Base-by-base conservation (phyloP, 2,888 invertebrate genomes). In the Chloromyia formosa region DNA sequence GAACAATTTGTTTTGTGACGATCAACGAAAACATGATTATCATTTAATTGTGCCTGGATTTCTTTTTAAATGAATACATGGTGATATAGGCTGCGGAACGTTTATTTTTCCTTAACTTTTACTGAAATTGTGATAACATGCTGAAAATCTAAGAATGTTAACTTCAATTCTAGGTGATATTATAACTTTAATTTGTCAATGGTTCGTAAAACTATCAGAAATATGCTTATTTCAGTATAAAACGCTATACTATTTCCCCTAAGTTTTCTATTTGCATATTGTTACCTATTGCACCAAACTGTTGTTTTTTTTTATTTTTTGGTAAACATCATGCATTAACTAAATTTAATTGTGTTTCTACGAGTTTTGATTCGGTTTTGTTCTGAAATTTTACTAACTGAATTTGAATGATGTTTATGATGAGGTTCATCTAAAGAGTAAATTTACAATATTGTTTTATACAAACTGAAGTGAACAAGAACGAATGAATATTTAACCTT, bases 241-340 rank as follows among this genome's bases (percentile, higher is more conserved):
- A 35, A 4, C 7, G 2, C 27, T 35, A 35, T 35, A 7, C 7
- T 4, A 35, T 35, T 35, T 7, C 27, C 7, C 27, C 27, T 35
- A 35, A 35, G 27, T 35, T 35, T 35, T 35, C 27, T 35, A 35
- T 35, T 35, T 35, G 27, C 7, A 35, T 35, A 35, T n/a, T n/a
- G n/a, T n/a, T n/a, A n/a, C n/a, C n/a, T n/a, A n/a, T n/a, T n/a
- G n/a, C n/a, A n/a, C n/a, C n/a, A n/a, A n/a, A n/a, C n/a, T 35
- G 27, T 35, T 35, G 27, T 35, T 35, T 4, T 4, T 35, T 35
- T 35, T 35, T 35, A 45, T 66, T 62, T 18, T n/a, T 66, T 66
- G 3, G 5, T n/a, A 10, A 66, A 66, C 49, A 49, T n/a, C 66
- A 66, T 66, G 66, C 66, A 66, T 18, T 27, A 22, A 66, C 45